These are phyloP conservation scores for Psophia crepitans DNA, from an alignment of 2,113 vertebrate species.

Conservation along the genomic window DNA sequence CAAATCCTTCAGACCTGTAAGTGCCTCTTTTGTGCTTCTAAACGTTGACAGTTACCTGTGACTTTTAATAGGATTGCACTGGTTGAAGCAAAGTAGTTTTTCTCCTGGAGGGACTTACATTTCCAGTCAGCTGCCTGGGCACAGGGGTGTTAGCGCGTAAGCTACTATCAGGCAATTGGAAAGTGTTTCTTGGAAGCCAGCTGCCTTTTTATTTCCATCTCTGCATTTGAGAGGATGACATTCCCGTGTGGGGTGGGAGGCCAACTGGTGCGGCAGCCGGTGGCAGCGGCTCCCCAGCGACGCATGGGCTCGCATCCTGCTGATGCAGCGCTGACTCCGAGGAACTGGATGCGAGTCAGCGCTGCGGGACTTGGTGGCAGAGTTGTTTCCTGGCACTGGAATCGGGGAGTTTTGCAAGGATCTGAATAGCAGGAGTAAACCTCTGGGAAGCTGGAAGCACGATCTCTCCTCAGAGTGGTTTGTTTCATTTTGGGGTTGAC, in stretches of 20 bases:
- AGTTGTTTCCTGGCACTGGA: neutral
- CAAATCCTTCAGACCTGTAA: conserved; percentile 97
- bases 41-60: neutral
- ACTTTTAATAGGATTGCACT: neutral
- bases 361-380: neutral
- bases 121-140: neutral
- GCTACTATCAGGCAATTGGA: neutral
- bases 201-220: conserved; percentile 46
- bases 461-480: neutral
- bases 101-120: neutral
- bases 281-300: neutral
- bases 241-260: neutral
- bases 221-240: neutral
- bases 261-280: neutral
- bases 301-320: neutral
- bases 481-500: neutral
- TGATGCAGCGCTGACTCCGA: neutral
- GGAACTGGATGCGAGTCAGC: neutral
- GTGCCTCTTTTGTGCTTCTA: conserved; percentile 46
- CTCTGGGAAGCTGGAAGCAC: neutral
- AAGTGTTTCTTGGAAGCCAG: conserved; percentile 17
- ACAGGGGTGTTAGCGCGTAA: neutral
- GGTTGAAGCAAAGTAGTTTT: neutral
- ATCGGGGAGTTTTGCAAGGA: neutral
- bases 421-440: neutral